Percentiles rank a stretch among this genome's conserved stretches.
Evolutionary conservation across 2,113 vertebrate species (phyloP).

Genomic region (Monarcha castaneiventris): DNA sequence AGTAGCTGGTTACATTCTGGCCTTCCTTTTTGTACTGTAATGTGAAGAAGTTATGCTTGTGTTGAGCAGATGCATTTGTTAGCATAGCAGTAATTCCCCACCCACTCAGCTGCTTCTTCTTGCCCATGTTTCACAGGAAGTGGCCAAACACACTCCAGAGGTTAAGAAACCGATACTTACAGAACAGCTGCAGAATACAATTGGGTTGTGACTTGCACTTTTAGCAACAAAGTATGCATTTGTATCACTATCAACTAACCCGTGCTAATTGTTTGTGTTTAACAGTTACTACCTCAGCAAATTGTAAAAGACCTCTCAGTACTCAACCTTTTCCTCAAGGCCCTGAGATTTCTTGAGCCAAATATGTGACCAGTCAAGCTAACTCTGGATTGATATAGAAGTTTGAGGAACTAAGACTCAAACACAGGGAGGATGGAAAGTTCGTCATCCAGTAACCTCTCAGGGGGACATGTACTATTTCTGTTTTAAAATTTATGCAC

Average conservation of each 20-base stretch:
- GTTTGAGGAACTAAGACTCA: not conserved
- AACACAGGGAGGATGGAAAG: not conserved
- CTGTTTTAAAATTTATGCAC: not conserved
- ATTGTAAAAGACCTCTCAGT: not conserved
- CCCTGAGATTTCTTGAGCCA: not conserved
- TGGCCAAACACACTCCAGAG: not conserved
- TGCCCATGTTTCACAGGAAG: not conserved
- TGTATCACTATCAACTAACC: not conserved
- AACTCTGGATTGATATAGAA: not conserved
- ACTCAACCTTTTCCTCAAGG: not conserved
- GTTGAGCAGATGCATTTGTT: not conserved
- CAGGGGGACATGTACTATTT: not conserved
- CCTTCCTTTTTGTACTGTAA: conserved; percentile 84
- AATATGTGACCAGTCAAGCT: not conserved
- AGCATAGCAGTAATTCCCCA: not conserved
- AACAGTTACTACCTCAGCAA: not conserved
- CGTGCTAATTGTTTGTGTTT: not conserved
- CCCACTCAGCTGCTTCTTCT: not conserved
- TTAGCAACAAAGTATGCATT: not conserved
- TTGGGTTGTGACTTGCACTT: not conserved
- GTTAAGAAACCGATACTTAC: not conserved
- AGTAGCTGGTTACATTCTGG: conserved; percentile 83
- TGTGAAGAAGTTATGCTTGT: not conserved
- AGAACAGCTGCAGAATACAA: not conserved
- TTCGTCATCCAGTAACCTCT: not conserved